Evolutionary conservation across 2,797 vertebrate genomes (phyloP).

Genomic region (Geotrypetes seraphini): DNA sequence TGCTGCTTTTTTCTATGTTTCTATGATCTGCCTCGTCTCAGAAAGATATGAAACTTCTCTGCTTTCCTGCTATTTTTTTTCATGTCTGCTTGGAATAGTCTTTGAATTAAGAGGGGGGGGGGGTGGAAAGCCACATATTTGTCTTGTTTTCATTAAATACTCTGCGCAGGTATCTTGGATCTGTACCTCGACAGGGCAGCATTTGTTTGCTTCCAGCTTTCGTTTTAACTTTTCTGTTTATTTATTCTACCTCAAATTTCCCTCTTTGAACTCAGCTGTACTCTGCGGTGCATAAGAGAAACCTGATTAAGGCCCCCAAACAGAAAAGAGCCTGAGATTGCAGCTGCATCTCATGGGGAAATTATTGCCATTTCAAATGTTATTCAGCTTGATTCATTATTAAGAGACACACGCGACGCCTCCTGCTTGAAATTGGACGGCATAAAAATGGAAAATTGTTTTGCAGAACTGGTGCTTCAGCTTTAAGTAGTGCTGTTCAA

Average conservation of each 20-base stretch:
- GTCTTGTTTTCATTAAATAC: too few species aligned
- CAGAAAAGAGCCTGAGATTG: slow-evolving; percentile 30
- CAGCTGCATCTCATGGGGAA: slow-evolving; percentile 46
- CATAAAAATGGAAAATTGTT: slow-evolving; percentile 22
- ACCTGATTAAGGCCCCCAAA: slow-evolving; percentile 28
- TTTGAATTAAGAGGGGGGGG: slow-evolving; percentile 23
- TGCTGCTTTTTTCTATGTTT: too few species aligned
- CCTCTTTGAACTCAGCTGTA: slow-evolving; percentile 25
- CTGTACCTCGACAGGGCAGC: slow-evolving; percentile 28
- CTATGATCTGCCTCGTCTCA: too few species aligned
- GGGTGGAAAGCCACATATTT: slow-evolving; percentile 21
- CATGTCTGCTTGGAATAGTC: too few species aligned
- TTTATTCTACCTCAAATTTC: too few species aligned
- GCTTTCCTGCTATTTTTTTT: too few species aligned
- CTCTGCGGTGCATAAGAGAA: slow-evolving; percentile 22
- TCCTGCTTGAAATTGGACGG: slow-evolving; percentile 23
- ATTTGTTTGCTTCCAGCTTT: slow-evolving; percentile 33
- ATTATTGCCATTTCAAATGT: slow-evolving; percentile 47
- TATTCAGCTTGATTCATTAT: slow-evolving; percentile 45
- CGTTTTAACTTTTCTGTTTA: slow-evolving; percentile 28
- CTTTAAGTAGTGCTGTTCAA: too few species aligned
- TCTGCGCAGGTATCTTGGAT: slow-evolving; percentile 27
- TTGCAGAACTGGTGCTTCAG: too few species aligned
- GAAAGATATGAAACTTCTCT: too few species aligned
- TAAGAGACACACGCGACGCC: slow-evolving; percentile 29